These are phyloP conservation scores for Quadroppia sp. DNA, from an alignment of 2,888 invertebrate genomes.

Conservation along the genomic window DNA sequence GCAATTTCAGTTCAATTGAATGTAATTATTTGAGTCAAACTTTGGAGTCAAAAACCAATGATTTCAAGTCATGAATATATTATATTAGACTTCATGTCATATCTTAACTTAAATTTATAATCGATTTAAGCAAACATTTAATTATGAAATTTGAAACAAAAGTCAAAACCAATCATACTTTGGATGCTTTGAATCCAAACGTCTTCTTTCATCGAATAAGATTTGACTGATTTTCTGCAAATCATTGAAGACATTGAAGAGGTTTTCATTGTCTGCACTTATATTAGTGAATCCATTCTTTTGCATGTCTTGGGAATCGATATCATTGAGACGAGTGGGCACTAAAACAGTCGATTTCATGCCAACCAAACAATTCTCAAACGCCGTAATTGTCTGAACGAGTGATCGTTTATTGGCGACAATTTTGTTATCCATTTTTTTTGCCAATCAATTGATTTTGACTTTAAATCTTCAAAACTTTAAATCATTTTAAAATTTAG, in stretches of 20 bases:
- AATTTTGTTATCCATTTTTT: background rate
- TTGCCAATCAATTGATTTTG: background rate
- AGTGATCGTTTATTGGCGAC: constrained; percentile 12
- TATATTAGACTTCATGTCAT: no score
- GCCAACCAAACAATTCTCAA: background rate
- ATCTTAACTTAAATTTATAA: no score
- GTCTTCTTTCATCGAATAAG: background rate
- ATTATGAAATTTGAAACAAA: background rate
- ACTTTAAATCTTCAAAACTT: background rate
- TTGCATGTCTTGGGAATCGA: background rate
- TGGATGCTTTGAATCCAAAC: background rate
- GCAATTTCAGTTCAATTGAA: no score
- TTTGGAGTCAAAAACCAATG: no score
- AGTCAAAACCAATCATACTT: background rate
- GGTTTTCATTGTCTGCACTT: background rate
- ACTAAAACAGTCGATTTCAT: constrained; percentile 26
- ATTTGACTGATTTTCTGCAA: background rate
- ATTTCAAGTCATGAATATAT: no score
- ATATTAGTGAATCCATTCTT: background rate
- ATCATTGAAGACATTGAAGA: constrained; percentile 20
- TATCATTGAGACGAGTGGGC: constrained; percentile 22
- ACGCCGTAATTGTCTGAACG: background rate
- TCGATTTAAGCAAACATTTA: background rate
- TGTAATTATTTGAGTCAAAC: no score
- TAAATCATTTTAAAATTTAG: no score